Percentiles rank a stretch among this genome's conserved stretches.
These are phyloP conservation scores for Leptodirus hochenwartii DNA, from an alignment of 2,888 invertebrate genomes.

Conservation along the genomic window DNA sequence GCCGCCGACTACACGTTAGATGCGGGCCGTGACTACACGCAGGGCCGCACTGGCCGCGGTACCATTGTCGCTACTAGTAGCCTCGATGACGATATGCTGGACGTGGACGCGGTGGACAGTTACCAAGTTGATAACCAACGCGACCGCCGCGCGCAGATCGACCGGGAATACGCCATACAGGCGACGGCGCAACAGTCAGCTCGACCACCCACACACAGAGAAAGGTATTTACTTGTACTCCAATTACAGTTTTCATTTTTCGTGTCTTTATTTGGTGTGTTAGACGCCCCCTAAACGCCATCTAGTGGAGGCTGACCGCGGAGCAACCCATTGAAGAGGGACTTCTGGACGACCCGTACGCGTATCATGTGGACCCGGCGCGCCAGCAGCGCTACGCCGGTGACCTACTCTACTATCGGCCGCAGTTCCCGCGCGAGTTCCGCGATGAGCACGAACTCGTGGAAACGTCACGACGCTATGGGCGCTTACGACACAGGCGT, in stretches of 20 bases:
- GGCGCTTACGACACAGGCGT: no score
- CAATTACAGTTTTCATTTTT: no score
- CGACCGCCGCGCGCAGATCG: conserved; percentile 21
- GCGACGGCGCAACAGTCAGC: no score
- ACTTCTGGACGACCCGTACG: conserved; percentile 23
- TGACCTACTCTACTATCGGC: conserved; percentile 19
- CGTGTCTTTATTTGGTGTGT: no score
- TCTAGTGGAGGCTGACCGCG: conserved; percentile 40
- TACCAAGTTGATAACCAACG: conserved; percentile 20
- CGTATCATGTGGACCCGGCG: conserved; percentile 9
- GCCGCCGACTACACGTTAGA: conserved; percentile 19
- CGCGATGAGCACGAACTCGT: no score
- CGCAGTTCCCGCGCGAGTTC: conserved; percentile 25
- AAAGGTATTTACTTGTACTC: no score
- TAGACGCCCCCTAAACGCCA: conserved; percentile 55
- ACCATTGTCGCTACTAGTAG: no score
- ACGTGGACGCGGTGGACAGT: no score
- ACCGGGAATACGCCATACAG: conserved; percentile 28
- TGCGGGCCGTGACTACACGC: conserved; percentile 24
- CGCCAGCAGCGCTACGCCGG: not conserved
- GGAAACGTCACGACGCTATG: no score
- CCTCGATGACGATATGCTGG: no score
- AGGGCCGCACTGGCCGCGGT: conserved; percentile 18
- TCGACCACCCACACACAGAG: conserved; percentile 34
- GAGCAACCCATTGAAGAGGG: conserved; percentile 30